A percentile compares a stretch with the other conserved stretches of the same genome.
These are phyloP conservation scores for Corella eumyota DNA, from an alignment of 23 tunicate genomes.

Conservation along the genomic window DNA sequence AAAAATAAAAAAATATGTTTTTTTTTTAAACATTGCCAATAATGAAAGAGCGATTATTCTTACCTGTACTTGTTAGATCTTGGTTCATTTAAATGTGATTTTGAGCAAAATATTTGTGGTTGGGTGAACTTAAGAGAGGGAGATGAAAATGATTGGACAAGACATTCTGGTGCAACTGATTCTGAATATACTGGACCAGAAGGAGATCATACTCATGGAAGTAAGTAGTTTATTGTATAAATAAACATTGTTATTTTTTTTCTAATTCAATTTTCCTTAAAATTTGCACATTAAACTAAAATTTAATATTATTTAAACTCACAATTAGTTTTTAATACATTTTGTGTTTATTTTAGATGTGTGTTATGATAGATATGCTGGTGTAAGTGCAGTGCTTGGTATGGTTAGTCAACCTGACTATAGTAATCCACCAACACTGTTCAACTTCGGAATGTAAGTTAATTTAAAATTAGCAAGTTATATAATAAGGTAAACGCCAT, in stretches of 20 bases:
- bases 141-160: slow-evolving; percentile 38
- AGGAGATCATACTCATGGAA: slow-evolving; percentile 67
- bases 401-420: slow-evolving; percentile 14
- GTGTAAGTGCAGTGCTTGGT: slow-evolving; percentile 24
- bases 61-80: slow-evolving; percentile 9
- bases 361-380: slow-evolving; percentile 25
- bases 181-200: slow-evolving; percentile 62
- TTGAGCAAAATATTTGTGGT: slow-evolving; percentile 44
- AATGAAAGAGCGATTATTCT: neutral
- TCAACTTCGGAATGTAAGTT: slow-evolving; percentile 47
- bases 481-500: no score
- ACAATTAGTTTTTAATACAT: no score
- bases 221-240: slow-evolving; percentile 19
- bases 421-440: slow-evolving; percentile 22
- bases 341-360: slow-evolving; percentile 37
- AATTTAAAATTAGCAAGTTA: no score
- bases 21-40: neutral
- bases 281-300: no score
- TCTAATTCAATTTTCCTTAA: no score
- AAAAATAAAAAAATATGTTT: no score
- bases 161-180: slow-evolving; percentile 51
- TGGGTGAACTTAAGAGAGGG: slow-evolving; percentile 46
- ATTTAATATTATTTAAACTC: no score
- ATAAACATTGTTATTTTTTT: no score
- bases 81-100: slow-evolving; percentile 67